Base-by-base conservation (phyloP, 2,113 vertebrate species). In the Ammodytes dubius region DNA sequence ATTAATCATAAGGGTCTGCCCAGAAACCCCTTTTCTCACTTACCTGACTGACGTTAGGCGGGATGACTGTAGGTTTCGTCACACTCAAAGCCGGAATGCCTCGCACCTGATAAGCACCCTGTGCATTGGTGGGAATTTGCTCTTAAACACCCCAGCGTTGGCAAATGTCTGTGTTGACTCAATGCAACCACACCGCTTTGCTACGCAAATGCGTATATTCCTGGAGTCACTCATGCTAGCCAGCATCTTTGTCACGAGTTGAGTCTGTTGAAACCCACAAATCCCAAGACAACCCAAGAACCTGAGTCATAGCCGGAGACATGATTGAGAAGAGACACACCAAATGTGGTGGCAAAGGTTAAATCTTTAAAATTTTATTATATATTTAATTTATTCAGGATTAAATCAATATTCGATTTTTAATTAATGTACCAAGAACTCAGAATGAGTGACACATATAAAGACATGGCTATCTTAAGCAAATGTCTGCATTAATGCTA, bases 61-160 rank as follows among this genome's bases (percentile, higher is more conserved):
- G 91, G 43, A 90, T 92, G 92, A 93, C 86, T 89, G 70, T 82
- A 27, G 70, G 83, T 91, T 90, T 93, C 84, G 5, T 64, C 71
- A 79, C 74, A 91, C 79, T 91, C 87, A 92, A 39, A 93, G 68
- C 84, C 81, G 78, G 75, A 92, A 70, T 15, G 47, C 57, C 64
- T 63, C 2, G 9, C 79, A 89, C 89, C 84, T 92, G 88, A 76
- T 49, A 61, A 89, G 65, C 88, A 74, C 11, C 37, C 12, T 50
- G 5, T 19, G 19, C 49, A 7, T 37, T 70, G 39, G 71, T 45
- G 61, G 86, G 81, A 89, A 92, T 68, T 60, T 17, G 72, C 43
- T 66, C 66, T 27, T 53, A 14, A 85, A 89, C 77, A 88, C 58
- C 74, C 85, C 83, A n/a, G 70, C 72, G 74, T 88, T 89, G 81